These are phyloP conservation scores for Rhinolophus sinicus DNA, from an alignment of 2,113 vertebrate genomes.

Conservation along the genomic window DNA sequence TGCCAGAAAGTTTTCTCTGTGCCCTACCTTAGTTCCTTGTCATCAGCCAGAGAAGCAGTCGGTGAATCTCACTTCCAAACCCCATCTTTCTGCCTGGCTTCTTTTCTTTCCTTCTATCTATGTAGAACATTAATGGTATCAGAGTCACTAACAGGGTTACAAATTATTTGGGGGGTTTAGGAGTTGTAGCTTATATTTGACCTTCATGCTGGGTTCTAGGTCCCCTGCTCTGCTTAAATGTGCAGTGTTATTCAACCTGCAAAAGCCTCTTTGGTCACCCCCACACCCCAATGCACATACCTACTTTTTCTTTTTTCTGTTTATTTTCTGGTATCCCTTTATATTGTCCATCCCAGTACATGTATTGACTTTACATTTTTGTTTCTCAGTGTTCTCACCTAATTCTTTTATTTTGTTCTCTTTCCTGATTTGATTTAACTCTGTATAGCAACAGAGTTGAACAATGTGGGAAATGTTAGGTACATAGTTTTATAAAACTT, in stretches of 20 bases:
- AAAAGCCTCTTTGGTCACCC: not conserved
- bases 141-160: not conserved
- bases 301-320: not conserved
- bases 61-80: not conserved
- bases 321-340: not conserved
- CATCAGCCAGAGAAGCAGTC: not conserved
- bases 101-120: constrained; percentile 4
- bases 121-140: not conserved
- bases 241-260: not conserved
- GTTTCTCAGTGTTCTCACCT: not conserved
- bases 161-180: not conserved
- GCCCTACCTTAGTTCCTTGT: not conserved
- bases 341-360: not conserved
- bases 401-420: constrained; percentile 16
- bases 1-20: not conserved
- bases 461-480: not conserved
- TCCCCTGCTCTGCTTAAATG: too few relatives aligned
- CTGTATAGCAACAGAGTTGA: not conserved
- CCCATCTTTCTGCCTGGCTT: not conserved
- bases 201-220: not conserved
- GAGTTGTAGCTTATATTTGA: not conserved
- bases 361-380: not conserved
- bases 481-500: not conserved
- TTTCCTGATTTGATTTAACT: constrained; percentile 26
- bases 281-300: not conserved